A percentile compares a stretch with the other conserved stretches of the same genome.
These are phyloP conservation scores for Enteromius radiatus DNA, from an alignment of 2,797 vertebrate genomes.

Conservation along the genomic window DNA sequence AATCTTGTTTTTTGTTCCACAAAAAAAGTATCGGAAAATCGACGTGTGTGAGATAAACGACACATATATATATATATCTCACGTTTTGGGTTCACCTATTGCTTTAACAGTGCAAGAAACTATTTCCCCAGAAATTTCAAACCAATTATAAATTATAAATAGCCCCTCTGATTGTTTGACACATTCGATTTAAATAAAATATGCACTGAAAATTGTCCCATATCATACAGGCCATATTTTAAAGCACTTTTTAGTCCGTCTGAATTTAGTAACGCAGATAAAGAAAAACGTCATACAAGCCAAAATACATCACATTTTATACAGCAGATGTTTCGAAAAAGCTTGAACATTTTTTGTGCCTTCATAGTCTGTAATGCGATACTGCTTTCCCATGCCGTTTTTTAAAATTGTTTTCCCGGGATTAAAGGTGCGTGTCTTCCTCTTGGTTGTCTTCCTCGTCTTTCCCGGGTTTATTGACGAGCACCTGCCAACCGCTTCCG, in stretches of 20 bases:
- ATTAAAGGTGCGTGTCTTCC: slow-evolving; percentile 95
- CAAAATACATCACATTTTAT: slow-evolving; percentile 46
- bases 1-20: neutral
- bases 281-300: slow-evolving; percentile 53
- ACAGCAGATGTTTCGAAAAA: slow-evolving; percentile 48
- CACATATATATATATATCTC: too few relatives aligned
- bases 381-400: slow-evolving; percentile 31
- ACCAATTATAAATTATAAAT: neutral
- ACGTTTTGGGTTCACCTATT: slow-evolving; percentile 7
- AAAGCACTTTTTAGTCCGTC: slow-evolving; percentile 35
- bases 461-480: slow-evolving; percentile 87
- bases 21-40: neutral
- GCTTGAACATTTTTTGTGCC: slow-evolving; percentile 44
- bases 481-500: slow-evolving; percentile 86
- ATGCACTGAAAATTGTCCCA: slow-evolving; percentile 13
- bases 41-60: neutral
- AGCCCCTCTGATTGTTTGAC: slow-evolving; percentile 30
- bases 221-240: neutral
- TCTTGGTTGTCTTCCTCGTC: slow-evolving; percentile 91
- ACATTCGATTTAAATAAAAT: slow-evolving; percentile 25
- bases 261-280: slow-evolving; percentile 44
- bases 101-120: slow-evolving; percentile 21
- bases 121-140: neutral
- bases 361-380: slow-evolving; percentile 46
- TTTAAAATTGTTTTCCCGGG: neutral